phyloP scores from a whole-genome alignment of 1,140 invertebrate genomes.

The Diachasmimorpha longicaudata region DNA sequence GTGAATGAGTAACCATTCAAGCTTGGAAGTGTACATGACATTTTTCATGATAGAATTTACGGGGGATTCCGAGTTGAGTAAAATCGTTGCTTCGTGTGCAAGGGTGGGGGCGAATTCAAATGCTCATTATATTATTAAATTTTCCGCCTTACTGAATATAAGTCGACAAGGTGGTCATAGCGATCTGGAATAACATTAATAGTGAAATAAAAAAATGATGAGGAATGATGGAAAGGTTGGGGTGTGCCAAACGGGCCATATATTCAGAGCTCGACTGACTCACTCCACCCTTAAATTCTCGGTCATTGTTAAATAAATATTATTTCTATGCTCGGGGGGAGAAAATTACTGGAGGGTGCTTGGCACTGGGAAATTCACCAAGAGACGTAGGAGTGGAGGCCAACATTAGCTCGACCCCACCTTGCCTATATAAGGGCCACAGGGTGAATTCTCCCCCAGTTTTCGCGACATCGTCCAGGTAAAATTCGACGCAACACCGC shows the following conservation, averaged over 20 bases:
- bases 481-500: slow-evolving; percentile 30
- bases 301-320: slow-evolving; percentile 14
- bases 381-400: slow-evolving; percentile 31
- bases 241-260: background rate
- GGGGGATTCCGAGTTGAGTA: too few relatives aligned
- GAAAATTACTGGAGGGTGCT: background rate
- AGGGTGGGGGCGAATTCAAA: too few relatives aligned
- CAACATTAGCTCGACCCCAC: background rate
- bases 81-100: too few relatives aligned
- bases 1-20: background rate
- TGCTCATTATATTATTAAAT: too few relatives aligned
- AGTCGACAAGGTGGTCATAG: too few relatives aligned
- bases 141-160: too few relatives aligned
- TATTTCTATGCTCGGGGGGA: background rate
- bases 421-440: background rate
- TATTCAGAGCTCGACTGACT: background rate
- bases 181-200: too few relatives aligned
- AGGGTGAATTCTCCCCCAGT: background rate
- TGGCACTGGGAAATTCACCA: slow-evolving; percentile 2
- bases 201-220: too few relatives aligned
- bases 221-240: background rate
- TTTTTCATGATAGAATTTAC: too few relatives aligned
- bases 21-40: too few relatives aligned
- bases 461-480: slow-evolving; percentile 17
- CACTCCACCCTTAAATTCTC: background rate